These are phyloP conservation scores for Tetragnatha versicolor DNA, from an alignment of 1,140 invertebrate species.

Conservation along the genomic window DNA sequence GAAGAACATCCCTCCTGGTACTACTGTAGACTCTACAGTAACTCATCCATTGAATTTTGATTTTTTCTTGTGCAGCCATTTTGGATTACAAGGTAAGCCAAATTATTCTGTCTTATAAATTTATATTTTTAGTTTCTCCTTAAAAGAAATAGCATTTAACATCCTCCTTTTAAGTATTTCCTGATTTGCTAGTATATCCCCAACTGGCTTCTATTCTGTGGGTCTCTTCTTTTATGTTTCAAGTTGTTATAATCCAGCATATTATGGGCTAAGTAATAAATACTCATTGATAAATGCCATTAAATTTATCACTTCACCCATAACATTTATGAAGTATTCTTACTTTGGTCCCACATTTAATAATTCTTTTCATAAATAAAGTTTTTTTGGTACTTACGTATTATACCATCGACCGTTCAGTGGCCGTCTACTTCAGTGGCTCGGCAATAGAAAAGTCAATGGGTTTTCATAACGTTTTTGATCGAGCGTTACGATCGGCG, in stretches of 20 bases:
- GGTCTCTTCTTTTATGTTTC: background rate
- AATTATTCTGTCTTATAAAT: background rate
- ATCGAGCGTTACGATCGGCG: too few species aligned
- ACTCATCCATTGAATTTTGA: conserved; percentile 82
- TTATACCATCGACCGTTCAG: too few species aligned
- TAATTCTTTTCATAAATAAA: too few species aligned
- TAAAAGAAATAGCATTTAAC: background rate
- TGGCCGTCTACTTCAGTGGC: too few species aligned
- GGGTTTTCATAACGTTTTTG: too few species aligned
- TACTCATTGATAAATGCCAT: too few species aligned
- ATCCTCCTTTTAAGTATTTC: background rate
- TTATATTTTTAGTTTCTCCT: background rate
- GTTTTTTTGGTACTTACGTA: too few species aligned
- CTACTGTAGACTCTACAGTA: conserved; percentile 81
- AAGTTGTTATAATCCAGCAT: background rate
- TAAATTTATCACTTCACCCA: too few species aligned
- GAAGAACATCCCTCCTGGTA: conserved; percentile 82
- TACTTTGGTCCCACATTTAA: too few species aligned
- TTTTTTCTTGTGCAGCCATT: conserved; percentile 81
- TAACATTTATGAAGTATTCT: too few species aligned
- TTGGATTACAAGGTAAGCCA: conserved; percentile 66
- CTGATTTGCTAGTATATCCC: background rate
- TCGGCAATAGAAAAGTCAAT: too few species aligned
- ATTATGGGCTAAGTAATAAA: background rate
- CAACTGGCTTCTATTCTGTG: background rate